These are phyloP conservation scores for Drosophila vallismaia DNA, from an alignment of 2,888 invertebrate species.

Conservation along the genomic window DNA sequence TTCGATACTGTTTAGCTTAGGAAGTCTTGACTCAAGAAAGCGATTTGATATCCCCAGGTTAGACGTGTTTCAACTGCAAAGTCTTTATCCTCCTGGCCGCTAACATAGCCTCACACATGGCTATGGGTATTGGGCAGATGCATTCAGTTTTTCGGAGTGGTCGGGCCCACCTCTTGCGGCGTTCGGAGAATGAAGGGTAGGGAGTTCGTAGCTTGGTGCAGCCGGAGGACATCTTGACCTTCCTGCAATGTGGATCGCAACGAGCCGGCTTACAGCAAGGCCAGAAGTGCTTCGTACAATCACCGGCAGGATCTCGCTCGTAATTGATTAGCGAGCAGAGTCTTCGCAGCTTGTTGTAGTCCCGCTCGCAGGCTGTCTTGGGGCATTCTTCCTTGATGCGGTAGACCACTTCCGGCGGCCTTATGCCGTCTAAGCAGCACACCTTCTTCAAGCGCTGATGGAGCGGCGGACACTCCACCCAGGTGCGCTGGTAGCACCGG, in stretches of 20 bases:
- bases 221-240: rapidly evolving
- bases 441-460: constrained; percentile 45
- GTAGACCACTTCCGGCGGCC: constrained; percentile 52
- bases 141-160: constrained; percentile 6
- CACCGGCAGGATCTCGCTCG: not conserved
- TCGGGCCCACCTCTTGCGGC: not conserved
- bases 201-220: constrained; percentile 57
- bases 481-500: constrained; percentile 67
- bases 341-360: constrained; percentile 32
- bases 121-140: not conserved
- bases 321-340: constrained; percentile 18
- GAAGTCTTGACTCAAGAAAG: not conserved
- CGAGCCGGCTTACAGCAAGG: constrained; percentile 57
- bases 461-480: constrained; percentile 64
- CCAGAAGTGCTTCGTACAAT: constrained; percentile 43
- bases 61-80: not conserved
- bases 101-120: constrained; percentile 7
- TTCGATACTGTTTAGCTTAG: not conserved
- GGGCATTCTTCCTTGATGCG: constrained; percentile 35
- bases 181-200: constrained; percentile 57
- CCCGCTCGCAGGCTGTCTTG: constrained; percentile 22
- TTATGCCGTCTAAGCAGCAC: constrained; percentile 55
- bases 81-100: not conserved
- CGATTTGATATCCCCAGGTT: not conserved
- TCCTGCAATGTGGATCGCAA: constrained; percentile 31